Conservation (phyloP, 2,888 invertebrate species). For the Boloria selene region DNA sequence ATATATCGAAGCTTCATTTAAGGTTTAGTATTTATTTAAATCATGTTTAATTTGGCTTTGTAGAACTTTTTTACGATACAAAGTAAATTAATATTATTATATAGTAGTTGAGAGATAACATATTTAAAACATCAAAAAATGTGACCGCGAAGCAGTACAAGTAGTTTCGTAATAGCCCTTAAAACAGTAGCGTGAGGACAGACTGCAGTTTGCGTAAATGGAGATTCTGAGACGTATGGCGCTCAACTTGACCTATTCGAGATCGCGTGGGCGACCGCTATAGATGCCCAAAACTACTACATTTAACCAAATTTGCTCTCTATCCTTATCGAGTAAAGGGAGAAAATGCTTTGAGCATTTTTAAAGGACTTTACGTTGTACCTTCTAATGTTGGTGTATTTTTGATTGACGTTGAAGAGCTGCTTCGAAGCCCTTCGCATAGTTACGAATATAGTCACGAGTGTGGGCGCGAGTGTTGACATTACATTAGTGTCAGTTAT, state of each 20-base stretch:
- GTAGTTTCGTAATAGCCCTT: conserved; percentile 24
- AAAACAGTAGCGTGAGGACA: conserved; percentile 33
- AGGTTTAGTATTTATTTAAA: too few species aligned
- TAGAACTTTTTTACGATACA: too few species aligned
- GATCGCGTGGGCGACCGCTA: conserved; percentile 48
- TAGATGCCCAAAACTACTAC: conserved; percentile 25
- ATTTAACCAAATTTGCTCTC: neutral
- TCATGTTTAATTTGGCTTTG: too few species aligned
- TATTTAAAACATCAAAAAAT: too few species aligned
- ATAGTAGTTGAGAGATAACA: too few species aligned
- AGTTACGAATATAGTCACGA: conserved; percentile 12
- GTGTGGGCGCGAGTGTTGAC: conserved; percentile 21
- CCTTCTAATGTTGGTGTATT: conserved; percentile 17
- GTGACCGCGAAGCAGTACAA: neutral
- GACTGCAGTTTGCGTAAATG: conserved; percentile 55
- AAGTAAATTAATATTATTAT: too few species aligned
- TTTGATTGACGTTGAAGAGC: conserved; percentile 35
- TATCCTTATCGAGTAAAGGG: neutral
- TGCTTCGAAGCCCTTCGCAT: conserved; percentile 30
- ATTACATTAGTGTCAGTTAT: conserved; percentile 10
- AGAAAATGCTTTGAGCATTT: neutral
- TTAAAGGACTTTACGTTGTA: neutral
- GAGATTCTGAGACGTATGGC: conserved; percentile 49
- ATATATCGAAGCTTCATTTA: too few species aligned
- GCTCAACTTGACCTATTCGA: conserved; percentile 64